phyloP scores from a whole-genome alignment of 2,797 vertebrate species.

The Enteromius mattozi region DNA sequence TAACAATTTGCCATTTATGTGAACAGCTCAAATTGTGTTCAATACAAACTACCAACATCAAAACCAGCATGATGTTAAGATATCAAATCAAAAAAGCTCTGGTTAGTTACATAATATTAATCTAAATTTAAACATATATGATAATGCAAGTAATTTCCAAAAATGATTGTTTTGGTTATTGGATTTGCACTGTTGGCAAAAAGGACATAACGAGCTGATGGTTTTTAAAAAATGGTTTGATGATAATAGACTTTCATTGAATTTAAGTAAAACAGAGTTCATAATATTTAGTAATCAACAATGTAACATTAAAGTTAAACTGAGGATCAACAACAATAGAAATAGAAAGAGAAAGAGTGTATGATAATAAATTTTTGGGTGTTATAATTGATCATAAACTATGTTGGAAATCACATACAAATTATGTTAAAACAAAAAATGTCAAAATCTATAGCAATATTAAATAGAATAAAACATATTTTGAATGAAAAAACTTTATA shows the following conservation, averaged over 20 bases:
- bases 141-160: too few species aligned
- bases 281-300: too few species aligned
- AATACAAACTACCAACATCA: not conserved
- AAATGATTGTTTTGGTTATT: not conserved
- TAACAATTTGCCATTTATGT: not conserved
- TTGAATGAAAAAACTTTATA: not conserved
- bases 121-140: not conserved
- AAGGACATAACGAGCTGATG: too few species aligned
- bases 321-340: too few species aligned
- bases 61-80: not conserved
- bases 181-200: not conserved
- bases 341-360: too few species aligned
- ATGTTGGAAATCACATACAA: too few species aligned
- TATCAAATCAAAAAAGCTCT: not conserved
- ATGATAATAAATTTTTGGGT: too few species aligned
- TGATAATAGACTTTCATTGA: too few species aligned
- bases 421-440: not conserved
- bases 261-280: too few species aligned
- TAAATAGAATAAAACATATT: not conserved
- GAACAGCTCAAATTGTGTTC: not conserved
- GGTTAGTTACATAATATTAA: not conserved
- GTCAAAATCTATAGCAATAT: not conserved
- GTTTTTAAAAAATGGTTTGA: too few species aligned
- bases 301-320: too few species aligned
- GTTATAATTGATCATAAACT: too few species aligned